Evolutionary conservation across 1,140 invertebrate species (phyloP).

Genomic region (Portunus trituberculatus): DNA sequence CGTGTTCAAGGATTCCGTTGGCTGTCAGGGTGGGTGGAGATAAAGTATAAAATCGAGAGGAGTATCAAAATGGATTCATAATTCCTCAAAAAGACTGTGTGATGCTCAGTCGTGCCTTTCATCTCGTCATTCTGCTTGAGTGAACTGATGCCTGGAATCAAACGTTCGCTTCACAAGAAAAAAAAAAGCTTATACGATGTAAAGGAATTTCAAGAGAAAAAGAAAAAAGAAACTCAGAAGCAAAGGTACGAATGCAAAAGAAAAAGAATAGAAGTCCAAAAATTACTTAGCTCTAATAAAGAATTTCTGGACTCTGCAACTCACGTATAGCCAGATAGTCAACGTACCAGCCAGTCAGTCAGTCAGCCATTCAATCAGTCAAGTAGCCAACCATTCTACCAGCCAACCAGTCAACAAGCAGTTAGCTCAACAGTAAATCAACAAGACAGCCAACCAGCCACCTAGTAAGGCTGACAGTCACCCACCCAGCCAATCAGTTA

Average conservation of each 20-base stretch:
- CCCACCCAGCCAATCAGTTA: too few species aligned
- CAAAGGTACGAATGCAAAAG: neutral
- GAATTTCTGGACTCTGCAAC: too few species aligned
- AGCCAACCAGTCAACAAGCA: neutral
- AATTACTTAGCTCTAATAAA: neutral
- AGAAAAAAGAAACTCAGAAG: neutral
- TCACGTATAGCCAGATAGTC: too few species aligned
- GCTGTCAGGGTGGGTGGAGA: neutral
- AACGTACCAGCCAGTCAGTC: too few species aligned
- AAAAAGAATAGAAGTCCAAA: neutral
- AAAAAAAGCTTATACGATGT: neutral
- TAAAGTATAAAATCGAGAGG: neutral
- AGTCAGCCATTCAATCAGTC: neutral
- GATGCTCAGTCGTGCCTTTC: neutral
- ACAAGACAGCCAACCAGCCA: too few species aligned
- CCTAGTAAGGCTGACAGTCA: too few species aligned
- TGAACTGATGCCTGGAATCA: neutral
- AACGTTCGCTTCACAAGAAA: neutral
- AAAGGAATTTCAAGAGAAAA: neutral
- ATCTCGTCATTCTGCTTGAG: constrained; percentile 1
- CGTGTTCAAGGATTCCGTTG: neutral
- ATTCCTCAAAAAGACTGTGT: neutral
- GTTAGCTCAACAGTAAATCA: too few species aligned
- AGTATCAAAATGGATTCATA: neutral
- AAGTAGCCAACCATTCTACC: neutral